Base-by-base conservation (phyloP, 2,797 vertebrate species). In the Platalea minor region DNA sequence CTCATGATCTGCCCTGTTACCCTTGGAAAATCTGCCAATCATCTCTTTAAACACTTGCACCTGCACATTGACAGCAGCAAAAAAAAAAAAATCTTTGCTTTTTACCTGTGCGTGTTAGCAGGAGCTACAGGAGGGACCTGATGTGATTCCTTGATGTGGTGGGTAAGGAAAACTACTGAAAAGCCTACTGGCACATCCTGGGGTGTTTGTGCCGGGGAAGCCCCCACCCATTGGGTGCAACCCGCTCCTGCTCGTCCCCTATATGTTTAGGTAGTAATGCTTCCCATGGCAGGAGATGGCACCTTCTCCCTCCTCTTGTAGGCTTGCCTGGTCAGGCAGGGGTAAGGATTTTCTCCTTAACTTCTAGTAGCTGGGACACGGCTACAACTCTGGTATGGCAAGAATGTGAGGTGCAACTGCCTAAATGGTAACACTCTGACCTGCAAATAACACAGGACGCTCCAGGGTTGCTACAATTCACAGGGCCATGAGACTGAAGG, bases 231-330 rank as follows among this genome's bases (percentile, higher is more conserved):
- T 15, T 24, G 60, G 13, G 33, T 59, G 33, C 21, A 53, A 4
- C 7, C 21, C 0, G 0, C 24, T 73, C 31, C 35, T n/a, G 18
- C 29, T 43, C 4, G 2, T 20, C 17, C 19, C 11, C 24, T 18
- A 0, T 0, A 2, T 21, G 16, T 78, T 68, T 31, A 41, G 25
- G 45, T 13, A 60, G 33, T 50, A 26, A 33, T 59, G 10, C n/a
- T 88, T 84, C 65, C 53, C 25, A 14, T 4, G 48, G 56, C 59
- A 76, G 48, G 29, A 85, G 48, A 18, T 2, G 13, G 19, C 31
- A 61, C 24, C 25, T 72, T 72, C 50, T 73, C 19, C 31, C 37
- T 70, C 39, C 57, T 70, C 39, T 26, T 83, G 33, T n/a, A 39
- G 46, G n/a, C 20, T 41, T 82, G 35, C 10, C 73, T 48, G 54